Evolutionary conservation across 2,888 invertebrate species (phyloP).

Genomic region (Tridacna crocea): DNA sequence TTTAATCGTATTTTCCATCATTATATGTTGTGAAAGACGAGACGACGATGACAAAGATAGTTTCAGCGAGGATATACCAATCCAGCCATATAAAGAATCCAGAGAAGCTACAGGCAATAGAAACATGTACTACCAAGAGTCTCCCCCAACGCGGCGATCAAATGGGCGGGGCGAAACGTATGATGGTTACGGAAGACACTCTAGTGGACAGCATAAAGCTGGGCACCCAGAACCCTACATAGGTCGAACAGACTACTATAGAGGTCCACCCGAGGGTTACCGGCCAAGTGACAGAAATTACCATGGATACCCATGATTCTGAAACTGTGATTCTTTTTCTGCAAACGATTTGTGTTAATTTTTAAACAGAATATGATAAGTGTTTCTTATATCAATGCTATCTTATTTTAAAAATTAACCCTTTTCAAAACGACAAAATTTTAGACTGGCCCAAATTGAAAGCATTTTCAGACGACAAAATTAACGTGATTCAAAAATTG

Average conservation of each 20-base stretch:
- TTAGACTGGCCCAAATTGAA: too few species aligned
- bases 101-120: conserved; percentile 36
- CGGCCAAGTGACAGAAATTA: neutral
- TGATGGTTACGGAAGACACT: conserved; percentile 10
- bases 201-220: neutral
- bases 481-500: too few species aligned
- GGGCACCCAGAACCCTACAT: conserved; percentile 41
- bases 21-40: conserved; percentile 49
- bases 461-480: too few species aligned
- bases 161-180: conserved; percentile 9
- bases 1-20: conserved; percentile 53
- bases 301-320: neutral
- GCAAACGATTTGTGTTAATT: neutral
- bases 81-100: conserved; percentile 53
- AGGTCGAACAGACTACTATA: conserved; percentile 54
- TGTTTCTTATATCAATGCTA: neutral
- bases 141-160: conserved; percentile 15
- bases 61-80: conserved; percentile 50
- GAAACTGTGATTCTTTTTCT: too few species aligned
- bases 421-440: too few species aligned
- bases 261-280: conserved; percentile 56
- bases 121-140: conserved; percentile 34
- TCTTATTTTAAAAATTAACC: neutral
- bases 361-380: neutral
- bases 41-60: conserved; percentile 37